Evolutionary conservation across 1,140 invertebrate genomes (phyloP), one percentile per base, ranked within the genome.

Genomic region (Hyles vespertilio): DNA sequence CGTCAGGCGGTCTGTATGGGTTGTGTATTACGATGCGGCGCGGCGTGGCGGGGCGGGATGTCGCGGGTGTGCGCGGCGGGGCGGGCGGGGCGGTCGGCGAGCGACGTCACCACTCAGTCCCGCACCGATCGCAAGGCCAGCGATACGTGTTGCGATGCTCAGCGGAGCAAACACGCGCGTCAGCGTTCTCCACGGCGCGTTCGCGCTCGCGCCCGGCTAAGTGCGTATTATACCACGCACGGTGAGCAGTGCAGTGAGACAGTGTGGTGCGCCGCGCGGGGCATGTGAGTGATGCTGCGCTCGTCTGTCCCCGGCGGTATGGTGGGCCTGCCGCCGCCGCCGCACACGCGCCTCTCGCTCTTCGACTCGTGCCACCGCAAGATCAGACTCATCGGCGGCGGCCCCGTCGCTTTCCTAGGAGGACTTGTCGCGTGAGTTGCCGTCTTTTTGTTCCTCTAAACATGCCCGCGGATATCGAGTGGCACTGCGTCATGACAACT

Each of bases 341-440:
- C 86, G 67, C 91, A 79, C 87, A 87, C 91, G 65, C 85, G 92
- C 54, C 90, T 91, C 46, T 93, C 92, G 32, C 87, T 94, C 34
- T 92, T 93, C 77, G 92, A 93, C 84, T 92, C 92, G 73, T 93
- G 92, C 81, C 93, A 94, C 85, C 91, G 92, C 79, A 93, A 93
- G 88, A 93, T 94, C 67, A 90, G 93, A 59, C 89, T 93, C 68
- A 91, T 92, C 65, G 90, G 91, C 64, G 91, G 91, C 51, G 91
- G 90, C 51, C 91, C 91, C 33, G 91, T 92, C 66, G 91, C 91
- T 66, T 92, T 92, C 79, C 89, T 94, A 64, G 92, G 93, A 72
- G 92, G 92, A 65, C 89, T 94, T 72, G 92, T 94, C 73, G 92
- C 92, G 93, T 94, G 90, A 93, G 92, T 93, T 36, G 33, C 50